Conservation (phyloP, 2,113 vertebrate species). For the Balaeniceps rex region DNA sequence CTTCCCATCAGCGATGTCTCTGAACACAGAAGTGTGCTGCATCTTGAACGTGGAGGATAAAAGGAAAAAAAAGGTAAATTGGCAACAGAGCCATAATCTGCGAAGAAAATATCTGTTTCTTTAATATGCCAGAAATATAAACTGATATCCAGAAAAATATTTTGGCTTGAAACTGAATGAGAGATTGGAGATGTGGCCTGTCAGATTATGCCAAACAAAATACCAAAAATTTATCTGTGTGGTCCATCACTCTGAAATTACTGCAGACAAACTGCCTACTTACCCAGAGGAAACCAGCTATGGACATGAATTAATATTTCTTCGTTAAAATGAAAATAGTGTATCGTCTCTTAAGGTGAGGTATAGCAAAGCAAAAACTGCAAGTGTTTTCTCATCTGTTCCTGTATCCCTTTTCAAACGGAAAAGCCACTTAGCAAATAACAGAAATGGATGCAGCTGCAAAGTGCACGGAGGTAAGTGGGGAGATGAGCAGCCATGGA, state of each 20-base stretch:
- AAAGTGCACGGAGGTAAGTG: neutral
- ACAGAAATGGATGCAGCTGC: neutral
- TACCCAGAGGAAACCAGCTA: neutral
- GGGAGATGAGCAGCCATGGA: neutral
- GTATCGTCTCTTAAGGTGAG: neutral
- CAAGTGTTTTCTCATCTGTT: neutral
- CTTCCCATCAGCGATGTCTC: neutral
- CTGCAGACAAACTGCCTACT: neutral
- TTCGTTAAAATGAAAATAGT: neutral
- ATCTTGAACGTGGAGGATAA: accelerated
- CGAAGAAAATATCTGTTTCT: neutral
- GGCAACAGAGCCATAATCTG: neutral
- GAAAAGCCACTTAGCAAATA: neutral
- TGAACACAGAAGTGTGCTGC: neutral
- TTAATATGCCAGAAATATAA: neutral
- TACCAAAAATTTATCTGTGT: neutral
- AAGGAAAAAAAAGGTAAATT: neutral
- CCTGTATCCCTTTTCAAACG: neutral
- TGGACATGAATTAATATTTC: neutral
- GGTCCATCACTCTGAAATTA: neutral
- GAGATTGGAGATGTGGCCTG: neutral
- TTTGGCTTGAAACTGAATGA: neutral
- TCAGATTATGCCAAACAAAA: neutral
- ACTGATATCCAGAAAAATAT: neutral
- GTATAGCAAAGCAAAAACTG: neutral